Evolutionary conservation across 35 echinoderm and acorn worm genomes (phyloP).

Genomic region (Hemicentrotus pulcherrimus): DNA sequence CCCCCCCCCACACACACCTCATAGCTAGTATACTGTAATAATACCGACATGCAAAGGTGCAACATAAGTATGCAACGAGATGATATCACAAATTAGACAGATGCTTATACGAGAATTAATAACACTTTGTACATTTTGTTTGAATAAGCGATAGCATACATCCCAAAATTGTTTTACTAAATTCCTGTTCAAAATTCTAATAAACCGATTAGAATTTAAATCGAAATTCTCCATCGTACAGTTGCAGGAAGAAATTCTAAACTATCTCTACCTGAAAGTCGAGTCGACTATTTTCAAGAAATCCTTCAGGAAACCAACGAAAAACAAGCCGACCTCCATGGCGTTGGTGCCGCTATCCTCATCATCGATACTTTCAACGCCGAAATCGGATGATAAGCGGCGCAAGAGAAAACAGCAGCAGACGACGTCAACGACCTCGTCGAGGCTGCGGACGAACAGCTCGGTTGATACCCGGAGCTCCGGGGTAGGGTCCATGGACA

Average conservation of each 20-base stretch:
- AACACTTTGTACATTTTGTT: no score
- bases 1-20: no score
- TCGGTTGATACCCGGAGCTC: not conserved
- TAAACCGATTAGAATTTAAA: not conserved
- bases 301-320: constrained; percentile 16
- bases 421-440: not conserved
- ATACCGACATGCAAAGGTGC: no score
- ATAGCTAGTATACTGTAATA: no score
- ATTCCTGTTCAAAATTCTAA: not conserved
- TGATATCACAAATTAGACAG: no score
- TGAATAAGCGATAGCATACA: no score
- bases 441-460: not conserved
- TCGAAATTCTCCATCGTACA: not conserved
- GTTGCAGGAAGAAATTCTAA: not conserved
- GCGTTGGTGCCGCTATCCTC: not conserved
- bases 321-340: not conserved
- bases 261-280: constrained; percentile 22
- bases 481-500: not conserved
- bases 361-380: not conserved
- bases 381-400: not conserved
- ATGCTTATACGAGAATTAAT: no score
- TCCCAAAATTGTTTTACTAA: no score
- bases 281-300: not conserved
- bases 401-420: not conserved
- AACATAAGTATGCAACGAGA: no score